A percentile compares a stretch with the other conserved stretches of the same genome.
Evolutionary conservation across 2,797 vertebrate species (phyloP).

Genomic region (Pseudochromis fuscus): DNA sequence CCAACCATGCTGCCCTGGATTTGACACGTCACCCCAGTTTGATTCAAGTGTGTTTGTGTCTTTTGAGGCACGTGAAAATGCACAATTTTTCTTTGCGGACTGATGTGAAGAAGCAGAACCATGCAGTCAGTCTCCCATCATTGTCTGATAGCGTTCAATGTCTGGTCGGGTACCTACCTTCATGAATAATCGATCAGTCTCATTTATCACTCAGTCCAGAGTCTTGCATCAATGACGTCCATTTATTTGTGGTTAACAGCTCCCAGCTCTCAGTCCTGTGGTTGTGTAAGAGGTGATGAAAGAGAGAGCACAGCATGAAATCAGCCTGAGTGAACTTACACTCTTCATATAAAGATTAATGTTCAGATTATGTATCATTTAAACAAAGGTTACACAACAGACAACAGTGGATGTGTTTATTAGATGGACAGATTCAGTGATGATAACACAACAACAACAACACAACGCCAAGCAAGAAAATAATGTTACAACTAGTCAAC

Average conservation of each 20-base stretch:
- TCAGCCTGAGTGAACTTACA: constrained; percentile 1
- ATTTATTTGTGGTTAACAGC: constrained; percentile 34
- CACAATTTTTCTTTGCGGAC: not conserved
- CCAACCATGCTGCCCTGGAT: not conserved
- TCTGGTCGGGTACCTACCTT: constrained; percentile 34
- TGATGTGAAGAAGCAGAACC: not conserved
- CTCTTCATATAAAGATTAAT: constrained; percentile 2
- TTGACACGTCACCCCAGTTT: not conserved
- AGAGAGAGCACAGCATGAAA: constrained; percentile 3
- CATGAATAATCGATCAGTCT: constrained; percentile 46
- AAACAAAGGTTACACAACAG: constrained; percentile 12
- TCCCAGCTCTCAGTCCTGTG: constrained; percentile 17
- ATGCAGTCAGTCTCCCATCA: not conserved
- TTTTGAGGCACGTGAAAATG: constrained; percentile 8
- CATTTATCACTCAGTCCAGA: constrained; percentile 46
- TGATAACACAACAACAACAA: too few relatives aligned
- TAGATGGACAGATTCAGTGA: not conserved
- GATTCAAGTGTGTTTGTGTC: not conserved
- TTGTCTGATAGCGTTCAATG: not conserved
- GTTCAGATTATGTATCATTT: constrained; percentile 16
- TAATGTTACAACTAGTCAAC: too few relatives aligned
- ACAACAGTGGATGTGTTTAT: not conserved
- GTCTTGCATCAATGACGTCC: constrained; percentile 29
- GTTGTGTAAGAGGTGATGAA: constrained; percentile 2
- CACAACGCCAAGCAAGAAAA: too few relatives aligned